phyloP scores from a whole-genome alignment of 2,888 invertebrate species.

The Metacarcinus magister region DNA sequence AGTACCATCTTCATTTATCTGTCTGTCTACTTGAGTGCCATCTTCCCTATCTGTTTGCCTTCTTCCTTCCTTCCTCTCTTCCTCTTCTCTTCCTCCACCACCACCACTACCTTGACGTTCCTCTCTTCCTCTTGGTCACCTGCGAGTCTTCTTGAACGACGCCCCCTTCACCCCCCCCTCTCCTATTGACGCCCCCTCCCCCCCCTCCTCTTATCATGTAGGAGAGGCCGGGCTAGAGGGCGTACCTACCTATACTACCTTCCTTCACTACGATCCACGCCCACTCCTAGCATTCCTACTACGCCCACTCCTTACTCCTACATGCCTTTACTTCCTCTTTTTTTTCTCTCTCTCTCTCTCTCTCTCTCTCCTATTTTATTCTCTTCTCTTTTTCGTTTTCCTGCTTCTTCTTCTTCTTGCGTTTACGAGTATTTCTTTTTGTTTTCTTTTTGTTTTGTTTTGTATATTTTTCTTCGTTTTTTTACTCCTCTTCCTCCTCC shows the following conservation, averaged over 20 bases:
- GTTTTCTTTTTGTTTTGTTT: not conserved
- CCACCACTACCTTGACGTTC: not conserved
- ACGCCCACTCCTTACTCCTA: not conserved
- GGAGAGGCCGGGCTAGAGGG: not conserved
- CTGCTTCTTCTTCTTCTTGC: not conserved
- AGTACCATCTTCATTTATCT: not conserved
- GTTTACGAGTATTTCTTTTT: not conserved
- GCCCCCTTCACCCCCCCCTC: not conserved
- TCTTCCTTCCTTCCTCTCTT: not conserved
- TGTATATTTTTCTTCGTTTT: not conserved
- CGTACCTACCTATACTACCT: not conserved
- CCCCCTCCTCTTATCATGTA: constrained; percentile 15
- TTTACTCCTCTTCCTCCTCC: not conserved
- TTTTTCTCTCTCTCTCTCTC: not conserved
- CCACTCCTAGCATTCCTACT: constrained; percentile 41
- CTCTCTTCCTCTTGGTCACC: not conserved
- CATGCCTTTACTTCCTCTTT: not conserved
- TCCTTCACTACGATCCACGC: not conserved
- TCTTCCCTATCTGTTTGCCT: not conserved
- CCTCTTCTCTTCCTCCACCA: not conserved
- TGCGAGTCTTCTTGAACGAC: not conserved
- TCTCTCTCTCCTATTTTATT: not conserved
- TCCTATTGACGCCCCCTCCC: not conserved
- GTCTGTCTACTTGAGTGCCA: not conserved
- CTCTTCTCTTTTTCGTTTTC: not conserved